Evolutionary conservation across 2,888 invertebrate species (phyloP).

Genomic region (Cataglyphis altisquamis): DNA sequence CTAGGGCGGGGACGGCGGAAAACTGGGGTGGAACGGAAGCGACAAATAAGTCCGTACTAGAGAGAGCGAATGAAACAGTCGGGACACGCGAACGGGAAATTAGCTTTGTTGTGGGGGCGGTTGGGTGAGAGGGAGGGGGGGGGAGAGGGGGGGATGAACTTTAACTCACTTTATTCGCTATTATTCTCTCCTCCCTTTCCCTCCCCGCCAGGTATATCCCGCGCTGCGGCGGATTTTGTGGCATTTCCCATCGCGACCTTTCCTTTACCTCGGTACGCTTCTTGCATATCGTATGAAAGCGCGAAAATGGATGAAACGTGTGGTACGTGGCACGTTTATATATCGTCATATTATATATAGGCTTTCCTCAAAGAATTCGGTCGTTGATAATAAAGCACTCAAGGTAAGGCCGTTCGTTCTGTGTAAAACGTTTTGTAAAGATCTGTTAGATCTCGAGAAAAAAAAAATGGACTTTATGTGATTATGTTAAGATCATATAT

Average conservation of each 20-base stretch:
- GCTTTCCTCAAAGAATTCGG: conserved; percentile 9
- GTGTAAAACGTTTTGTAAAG: neutral
- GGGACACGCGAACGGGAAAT: conserved; percentile 61
- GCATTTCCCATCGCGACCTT: conserved; percentile 35
- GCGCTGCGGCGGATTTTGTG: conserved; percentile 39
- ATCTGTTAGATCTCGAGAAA: neutral
- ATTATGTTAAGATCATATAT: too few species aligned
- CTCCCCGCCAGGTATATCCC: neutral
- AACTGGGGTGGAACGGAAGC: conserved; percentile 38
- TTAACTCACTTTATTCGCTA: conserved; percentile 52
- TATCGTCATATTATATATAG: conserved; percentile 18
- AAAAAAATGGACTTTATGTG: too few species aligned
- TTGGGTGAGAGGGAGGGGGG: neutral
- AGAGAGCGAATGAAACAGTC: conserved; percentile 54
- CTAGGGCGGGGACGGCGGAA: neutral
- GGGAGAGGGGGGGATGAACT: conserved; percentile 11
- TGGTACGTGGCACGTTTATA: neutral
- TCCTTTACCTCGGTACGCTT: conserved; percentile 29
- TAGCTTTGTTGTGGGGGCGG: conserved; percentile 46
- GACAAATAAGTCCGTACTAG: conserved; percentile 46
- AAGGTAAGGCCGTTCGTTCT: neutral
- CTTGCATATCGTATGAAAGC: conserved; percentile 41
- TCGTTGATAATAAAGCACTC: neutral
- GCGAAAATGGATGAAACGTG: conserved; percentile 13
- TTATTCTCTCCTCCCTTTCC: conserved; percentile 20